Percentiles rank a stretch among this genome's conserved stretches.
These are phyloP conservation scores for Drosophila nr. perissopoda DNA, from an alignment of 2,888 invertebrate species.

Conservation along the genomic window DNA sequence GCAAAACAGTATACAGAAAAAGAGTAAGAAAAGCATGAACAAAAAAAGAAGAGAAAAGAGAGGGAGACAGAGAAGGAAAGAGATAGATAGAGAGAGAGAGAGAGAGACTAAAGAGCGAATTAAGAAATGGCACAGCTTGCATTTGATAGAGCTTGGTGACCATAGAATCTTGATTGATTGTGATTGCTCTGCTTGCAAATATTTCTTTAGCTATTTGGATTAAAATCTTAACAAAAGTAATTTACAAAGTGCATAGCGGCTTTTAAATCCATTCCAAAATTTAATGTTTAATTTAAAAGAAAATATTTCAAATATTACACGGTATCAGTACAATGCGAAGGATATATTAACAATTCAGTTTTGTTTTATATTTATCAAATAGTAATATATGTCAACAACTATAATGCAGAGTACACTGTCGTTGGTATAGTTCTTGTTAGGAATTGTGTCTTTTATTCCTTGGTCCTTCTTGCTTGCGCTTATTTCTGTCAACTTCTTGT, in stretches of 20 bases:
- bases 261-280: not conserved
- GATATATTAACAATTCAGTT: not conserved
- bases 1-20: not conserved
- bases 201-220: conserved; percentile 12
- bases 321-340: not conserved
- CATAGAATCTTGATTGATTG: conserved; percentile 20
- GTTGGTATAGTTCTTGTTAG: not conserved
- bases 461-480: not conserved
- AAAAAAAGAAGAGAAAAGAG: not conserved
- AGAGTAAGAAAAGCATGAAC: not conserved
- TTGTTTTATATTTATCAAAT: not conserved
- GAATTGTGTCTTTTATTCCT: not conserved
- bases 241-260: not conserved
- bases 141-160: conserved; percentile 18
- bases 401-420: not conserved
- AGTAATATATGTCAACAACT: not conserved
- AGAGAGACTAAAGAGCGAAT: not conserved
- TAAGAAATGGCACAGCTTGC: conserved; percentile 22
- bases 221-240: conserved; percentile 8
- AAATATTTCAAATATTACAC: not conserved
- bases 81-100: not conserved
- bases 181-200: conserved; percentile 33
- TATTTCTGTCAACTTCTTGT: not conserved
- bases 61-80: not conserved
- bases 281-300: not conserved